Conservation (phyloP, 2,888 invertebrate species). For the Phorcus lineatus region DNA sequence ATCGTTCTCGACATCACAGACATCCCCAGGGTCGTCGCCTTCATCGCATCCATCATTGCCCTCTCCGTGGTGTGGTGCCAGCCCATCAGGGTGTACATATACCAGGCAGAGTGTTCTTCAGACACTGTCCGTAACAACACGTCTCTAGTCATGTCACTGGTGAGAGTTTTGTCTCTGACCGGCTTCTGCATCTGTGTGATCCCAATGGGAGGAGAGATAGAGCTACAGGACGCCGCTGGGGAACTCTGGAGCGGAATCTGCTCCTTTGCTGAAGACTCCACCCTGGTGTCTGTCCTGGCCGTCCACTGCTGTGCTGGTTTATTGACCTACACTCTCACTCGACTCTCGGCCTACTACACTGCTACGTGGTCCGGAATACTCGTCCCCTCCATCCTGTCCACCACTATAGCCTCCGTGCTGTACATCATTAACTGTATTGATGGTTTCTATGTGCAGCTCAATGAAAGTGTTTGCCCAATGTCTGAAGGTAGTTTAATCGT, state of each 20-base stretch:
- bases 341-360: slow-evolving; percentile 40
- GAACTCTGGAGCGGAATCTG: slow-evolving; percentile 39
- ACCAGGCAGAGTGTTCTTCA: slow-evolving; percentile 39
- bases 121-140: slow-evolving; percentile 43
- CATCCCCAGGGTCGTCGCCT: slow-evolving; percentile 40
- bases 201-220: slow-evolving; percentile 28
- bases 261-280: slow-evolving; percentile 21
- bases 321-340: slow-evolving; percentile 36
- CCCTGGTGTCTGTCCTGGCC: slow-evolving; percentile 36
- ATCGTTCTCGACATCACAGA: slow-evolving; percentile 33
- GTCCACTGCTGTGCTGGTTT: slow-evolving; percentile 36
- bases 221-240: slow-evolving; percentile 30
- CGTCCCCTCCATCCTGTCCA: slow-evolving; percentile 39
- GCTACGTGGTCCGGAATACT: slow-evolving; percentile 41
- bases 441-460: neutral
- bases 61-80: slow-evolving; percentile 49
- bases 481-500: slow-evolving; percentile 23
- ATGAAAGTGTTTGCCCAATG: neutral
- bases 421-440: slow-evolving; percentile 35
- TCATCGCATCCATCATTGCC: slow-evolving; percentile 38
- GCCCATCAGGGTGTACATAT: slow-evolving; percentile 38
- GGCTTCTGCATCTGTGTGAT: slow-evolving; percentile 36
- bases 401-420: slow-evolving; percentile 33
- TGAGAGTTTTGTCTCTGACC: slow-evolving; percentile 36
- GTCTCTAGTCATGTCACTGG: slow-evolving; percentile 39